Evolutionary conservation across 2,888 invertebrate species (phyloP), one percentile per base, ranked within the genome.

Genomic region (Microctonus aethiopoides): DNA sequence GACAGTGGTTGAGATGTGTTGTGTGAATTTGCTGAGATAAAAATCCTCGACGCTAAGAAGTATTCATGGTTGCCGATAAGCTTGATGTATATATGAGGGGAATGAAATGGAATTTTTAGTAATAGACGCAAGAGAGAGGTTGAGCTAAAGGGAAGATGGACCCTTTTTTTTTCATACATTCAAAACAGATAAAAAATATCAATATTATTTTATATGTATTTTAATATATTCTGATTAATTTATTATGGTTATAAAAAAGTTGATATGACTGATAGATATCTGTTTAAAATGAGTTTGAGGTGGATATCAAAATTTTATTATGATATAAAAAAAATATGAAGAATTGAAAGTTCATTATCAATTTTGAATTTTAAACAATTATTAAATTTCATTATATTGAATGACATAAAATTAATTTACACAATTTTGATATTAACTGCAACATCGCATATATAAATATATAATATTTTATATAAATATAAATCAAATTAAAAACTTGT

Each of bases 11-110:
- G 65, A 56, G 65, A 67, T 57, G 66, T 52, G 52, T 36, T 62
- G 57, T 63, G 68, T 51, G 57, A 71, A 67, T 69, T 73, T 64
- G 34, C 69, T n/a, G 46, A 54, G 56, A 69, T 63, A 68, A 71
- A 61, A 68, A 66, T 63, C 34, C 57, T 10, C 24, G 64, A 64
- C 67, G 61, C 60, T 73, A 67, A 68, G 68, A 54, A 66, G 68
- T 63, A 68, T 68, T 68, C 60, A 71, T 71, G 71, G 66, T 62
- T 52, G 46, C 56, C 54, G 67, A 69, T 72, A 69, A 72, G 63
- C 67, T 46, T 72, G 69, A 69, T 67, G 66, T 61, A 72, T 68
- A 24, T 51, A 29, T 65, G 22, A 65, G 39, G 34, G 36, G 36
- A 56, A 39, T 26, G 65, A 56, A 56, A 65, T 56, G 65, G 24